Percentiles rank a stretch among this genome's conserved stretches.
Evolutionary conservation across 2,797 vertebrate genomes (phyloP).

Genomic region (Tangara arthus): DNA sequence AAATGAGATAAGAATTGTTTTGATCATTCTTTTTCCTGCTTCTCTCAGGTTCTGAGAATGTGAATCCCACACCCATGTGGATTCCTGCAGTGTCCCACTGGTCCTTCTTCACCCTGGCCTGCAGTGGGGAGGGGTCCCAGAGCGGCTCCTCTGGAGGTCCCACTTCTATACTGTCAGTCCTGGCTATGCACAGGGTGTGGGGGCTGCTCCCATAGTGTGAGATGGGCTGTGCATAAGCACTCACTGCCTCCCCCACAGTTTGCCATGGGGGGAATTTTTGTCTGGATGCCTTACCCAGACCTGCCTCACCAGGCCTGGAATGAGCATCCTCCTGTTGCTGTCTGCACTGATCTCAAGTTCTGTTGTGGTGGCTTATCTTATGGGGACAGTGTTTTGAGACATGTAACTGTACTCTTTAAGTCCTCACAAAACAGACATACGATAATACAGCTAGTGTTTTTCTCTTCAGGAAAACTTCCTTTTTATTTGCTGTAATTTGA

Average conservation of each 20-base stretch:
- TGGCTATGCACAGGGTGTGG: not conserved
- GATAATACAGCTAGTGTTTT: not conserved
- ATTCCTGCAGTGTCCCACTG: not conserved
- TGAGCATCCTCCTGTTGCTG: not conserved
- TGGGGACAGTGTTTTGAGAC: not conserved
- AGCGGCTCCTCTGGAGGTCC: not conserved
- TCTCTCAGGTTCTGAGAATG: too few relatives aligned
- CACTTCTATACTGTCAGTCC: not conserved
- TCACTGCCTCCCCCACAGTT: not conserved
- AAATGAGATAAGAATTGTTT: too few relatives aligned
- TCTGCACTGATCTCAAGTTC: not conserved
- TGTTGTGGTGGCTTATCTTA: not conserved
- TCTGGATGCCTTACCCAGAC: fast-evolving
- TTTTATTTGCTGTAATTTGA: not conserved
- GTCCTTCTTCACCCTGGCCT: not conserved
- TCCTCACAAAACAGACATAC: not conserved
- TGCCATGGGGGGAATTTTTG: not conserved
- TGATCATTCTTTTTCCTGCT: too few relatives aligned
- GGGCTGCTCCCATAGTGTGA: fast-evolving
- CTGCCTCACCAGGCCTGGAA: not conserved
- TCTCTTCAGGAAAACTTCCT: not conserved
- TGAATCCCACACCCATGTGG: too few relatives aligned
- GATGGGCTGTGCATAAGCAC: not conserved
- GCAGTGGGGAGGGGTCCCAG: fast-evolving
- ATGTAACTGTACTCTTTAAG: too few relatives aligned